Evolutionary conservation across 2,113 vertebrate species (phyloP), one percentile per base, ranked within the genome.

Genomic region (Podarcis raffonei): DNA sequence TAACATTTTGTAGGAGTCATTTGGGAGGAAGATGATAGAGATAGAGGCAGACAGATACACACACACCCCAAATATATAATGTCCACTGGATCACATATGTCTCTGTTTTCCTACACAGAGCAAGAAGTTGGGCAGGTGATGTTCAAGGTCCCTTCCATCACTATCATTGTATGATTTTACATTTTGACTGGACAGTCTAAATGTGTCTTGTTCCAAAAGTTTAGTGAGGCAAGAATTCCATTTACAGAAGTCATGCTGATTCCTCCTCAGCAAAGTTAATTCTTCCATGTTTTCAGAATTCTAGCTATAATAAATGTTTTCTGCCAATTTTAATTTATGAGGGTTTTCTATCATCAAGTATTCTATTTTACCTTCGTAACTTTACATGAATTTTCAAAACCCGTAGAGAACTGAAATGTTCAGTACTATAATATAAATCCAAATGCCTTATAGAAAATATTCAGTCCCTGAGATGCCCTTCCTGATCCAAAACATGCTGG

Each of bases 391-490:
- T 35, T 81, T 69, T 53, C 30, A 13, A 22, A 27, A 48, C 48
- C 66, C 18, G 25, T 6, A 57, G 66, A 57, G 42, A 87, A 8
- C 13, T 25, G 65, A 57, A 57, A 81, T 81, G n/a, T n/a, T 81
- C 62, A 71, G 8, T 37, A 57, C 80, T 42, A 12, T 1, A 0
- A 30, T 4, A 25, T 39, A 30, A 39, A 32, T 75, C 8, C 42
- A 37, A 57, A 89, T 35, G 16, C 11, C 3, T 32, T 37, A 5
- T 0, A n/a, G 6, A 15, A 72, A 23, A 5, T 12, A 8, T 2
- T 2, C 23, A 27, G 27, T 1, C 23, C 27, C 72, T 1, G 0
- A 4, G 39, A 42, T 62, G 9, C 27, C 62, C 0, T 0, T 2
- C 27, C 66, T 68, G 25, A 48, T 15, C 23, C 23, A 39, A 87